Conservation (phyloP, 2,888 invertebrate genomes). For the Ectemnius continuus region DNA sequence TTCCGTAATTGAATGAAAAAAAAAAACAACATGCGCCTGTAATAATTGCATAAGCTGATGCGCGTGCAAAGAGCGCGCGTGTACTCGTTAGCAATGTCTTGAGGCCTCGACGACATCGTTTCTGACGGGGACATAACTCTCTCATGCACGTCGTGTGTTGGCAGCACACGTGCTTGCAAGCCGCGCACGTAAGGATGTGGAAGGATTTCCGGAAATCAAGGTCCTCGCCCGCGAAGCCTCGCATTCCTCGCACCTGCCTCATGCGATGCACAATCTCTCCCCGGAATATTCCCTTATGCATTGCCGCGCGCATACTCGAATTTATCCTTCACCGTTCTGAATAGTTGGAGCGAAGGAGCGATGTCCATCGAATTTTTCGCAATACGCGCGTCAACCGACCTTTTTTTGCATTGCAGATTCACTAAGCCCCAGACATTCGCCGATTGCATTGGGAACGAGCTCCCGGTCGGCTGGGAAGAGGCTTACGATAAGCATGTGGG, state of each 20-base stretch:
- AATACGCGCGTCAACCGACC: no score
- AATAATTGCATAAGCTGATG: no score
- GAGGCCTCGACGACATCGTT: slow-evolving; percentile 8
- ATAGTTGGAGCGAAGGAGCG: background rate
- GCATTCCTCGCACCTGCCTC: slow-evolving; percentile 48
- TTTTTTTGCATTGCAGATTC: slow-evolving; percentile 84
- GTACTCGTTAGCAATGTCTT: background rate
- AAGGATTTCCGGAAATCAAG: slow-evolving; percentile 57
- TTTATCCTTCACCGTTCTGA: background rate
- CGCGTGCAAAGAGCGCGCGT: background rate
- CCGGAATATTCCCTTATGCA: background rate
- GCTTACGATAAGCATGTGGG: slow-evolving; percentile 96
- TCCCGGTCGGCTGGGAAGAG: slow-evolving; percentile 98
- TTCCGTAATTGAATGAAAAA: no score
- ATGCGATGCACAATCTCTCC: slow-evolving; percentile 12
- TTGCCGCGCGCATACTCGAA: background rate
- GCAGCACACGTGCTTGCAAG: slow-evolving; percentile 3
- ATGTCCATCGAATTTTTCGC: background rate
- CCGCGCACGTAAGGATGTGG: slow-evolving; percentile 11
- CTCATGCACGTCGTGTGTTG: slow-evolving; percentile 12
- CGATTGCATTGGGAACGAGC: slow-evolving; percentile 98
- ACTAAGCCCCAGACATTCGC: slow-evolving; percentile 98
- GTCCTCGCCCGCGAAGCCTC: slow-evolving; percentile 53
- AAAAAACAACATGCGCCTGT: no score
- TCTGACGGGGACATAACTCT: background rate